Conservation (phyloP, 2,113 vertebrate species). For the Choloepus hoffmanni region DNA sequence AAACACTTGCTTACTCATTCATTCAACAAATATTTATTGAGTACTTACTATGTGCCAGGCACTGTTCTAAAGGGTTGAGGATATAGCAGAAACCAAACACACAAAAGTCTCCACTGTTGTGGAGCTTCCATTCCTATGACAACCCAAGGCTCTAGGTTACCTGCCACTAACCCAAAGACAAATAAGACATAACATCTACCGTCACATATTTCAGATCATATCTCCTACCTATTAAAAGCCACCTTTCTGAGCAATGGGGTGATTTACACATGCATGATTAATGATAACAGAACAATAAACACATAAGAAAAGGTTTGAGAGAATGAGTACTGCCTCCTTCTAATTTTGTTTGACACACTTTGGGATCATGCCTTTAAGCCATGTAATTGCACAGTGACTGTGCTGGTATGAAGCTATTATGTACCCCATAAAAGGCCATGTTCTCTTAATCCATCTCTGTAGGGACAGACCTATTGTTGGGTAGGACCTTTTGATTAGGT, state of each 20-base stretch:
- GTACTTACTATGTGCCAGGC: neutral
- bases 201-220: neutral
- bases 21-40: neutral
- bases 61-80: neutral
- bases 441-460: no score
- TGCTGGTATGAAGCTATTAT: no score
- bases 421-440: no score
- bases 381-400: neutral
- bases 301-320: neutral
- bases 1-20: conserved; percentile 50
- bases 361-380: neutral
- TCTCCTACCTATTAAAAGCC: neutral
- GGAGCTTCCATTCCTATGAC: neutral
- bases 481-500: no score
- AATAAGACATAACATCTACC: neutral
- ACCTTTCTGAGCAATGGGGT: neutral
- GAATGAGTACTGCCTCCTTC: neutral
- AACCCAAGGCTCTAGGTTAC: neutral
- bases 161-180: neutral
- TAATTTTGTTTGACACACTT: conserved; percentile 39
- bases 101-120: neutral
- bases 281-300: neutral
- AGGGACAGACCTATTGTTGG: no score
- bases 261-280: neutral
- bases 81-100: neutral